Conservation (phyloP, 2,888 invertebrate species). For the Dicranocentrus wangi region DNA sequence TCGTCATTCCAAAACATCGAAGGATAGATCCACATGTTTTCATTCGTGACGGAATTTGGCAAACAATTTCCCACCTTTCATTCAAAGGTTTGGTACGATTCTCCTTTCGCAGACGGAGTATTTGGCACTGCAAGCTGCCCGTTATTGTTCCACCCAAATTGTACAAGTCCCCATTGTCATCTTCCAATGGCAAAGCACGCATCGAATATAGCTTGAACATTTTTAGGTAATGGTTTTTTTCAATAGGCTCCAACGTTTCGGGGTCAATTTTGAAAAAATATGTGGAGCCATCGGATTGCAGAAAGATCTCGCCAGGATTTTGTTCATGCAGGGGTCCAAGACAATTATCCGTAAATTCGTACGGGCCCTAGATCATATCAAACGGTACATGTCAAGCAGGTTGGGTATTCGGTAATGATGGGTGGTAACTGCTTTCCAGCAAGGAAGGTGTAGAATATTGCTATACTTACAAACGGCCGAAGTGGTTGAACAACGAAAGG, state of each 20-base stretch:
- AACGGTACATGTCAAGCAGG: too few relatives aligned
- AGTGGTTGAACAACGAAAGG: conserved; percentile 76
- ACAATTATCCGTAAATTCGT: conserved; percentile 58
- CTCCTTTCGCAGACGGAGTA: conserved; percentile 73
- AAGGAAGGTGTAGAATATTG: neutral
- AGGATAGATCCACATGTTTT: conserved; percentile 75
- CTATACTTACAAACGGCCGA: conserved; percentile 66
- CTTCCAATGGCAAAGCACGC: conserved; percentile 75
- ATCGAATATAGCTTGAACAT: conserved; percentile 75
- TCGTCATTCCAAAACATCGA: conserved; percentile 78
- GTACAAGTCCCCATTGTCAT: conserved; percentile 75
- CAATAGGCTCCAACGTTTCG: conserved; percentile 75
- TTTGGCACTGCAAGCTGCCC: conserved; percentile 74
- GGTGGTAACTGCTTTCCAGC: neutral
- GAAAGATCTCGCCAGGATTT: conserved; percentile 39
- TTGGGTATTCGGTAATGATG: too few relatives aligned
- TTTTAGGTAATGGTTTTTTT: conserved; percentile 74
- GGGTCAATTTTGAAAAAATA: conserved; percentile 75
- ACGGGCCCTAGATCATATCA: conserved; percentile 36
- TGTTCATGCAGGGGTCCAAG: conserved; percentile 44
- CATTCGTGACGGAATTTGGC: conserved; percentile 74
- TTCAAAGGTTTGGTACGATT: conserved; percentile 39
- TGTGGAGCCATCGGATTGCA: conserved; percentile 76
- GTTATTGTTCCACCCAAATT: conserved; percentile 75
- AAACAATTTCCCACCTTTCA: conserved; percentile 72